Base-by-base conservation (phyloP, 2,797 vertebrate species). In the Enteromius afrohamiltoni region DNA sequence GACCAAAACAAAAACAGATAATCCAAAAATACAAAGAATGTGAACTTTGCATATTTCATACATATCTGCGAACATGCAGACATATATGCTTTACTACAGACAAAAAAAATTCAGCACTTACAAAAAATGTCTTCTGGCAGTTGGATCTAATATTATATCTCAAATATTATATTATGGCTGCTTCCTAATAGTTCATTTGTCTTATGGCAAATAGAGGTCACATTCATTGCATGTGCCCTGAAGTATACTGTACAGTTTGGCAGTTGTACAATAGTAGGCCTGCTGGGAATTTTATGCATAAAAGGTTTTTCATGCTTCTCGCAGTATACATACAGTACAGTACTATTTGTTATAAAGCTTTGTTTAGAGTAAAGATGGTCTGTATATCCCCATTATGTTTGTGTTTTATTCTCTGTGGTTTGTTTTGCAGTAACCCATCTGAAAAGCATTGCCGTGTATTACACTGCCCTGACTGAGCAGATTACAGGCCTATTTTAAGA, bases 401-500 rank as follows among this genome's bases (percentile, higher is more conserved):
- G 14, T 31, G 26, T 64, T 64, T 31, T 64, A 6, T 62, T 62
- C 23, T 62, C 13, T 29, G 1, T 29, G 60, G 16, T 64, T 64
- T 64, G 60, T 64, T 53, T 21, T 64, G 26, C 14, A 16, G 60
- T 31, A 31, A 14, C 26, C 6, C 60, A 62, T 26, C 26, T 62
- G 13, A 62, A 29, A 7, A 64, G 26, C 29, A 31, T 77, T 79
- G 47, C 62, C 45, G 23, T 68, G 62, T 23, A 37, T 68, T 79
- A 51, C 21, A 53, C 62, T 1, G 47, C 37, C 47, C 42, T 37
- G 45, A 79, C 42, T 68, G 62, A 79, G 71, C 49, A 83, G 81
- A 83, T 83, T 83, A 83, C 34, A 58, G 34, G 11, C 17, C 81
- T 83, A 77, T 83, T 83, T 83, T 67, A 77, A 76, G 58, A 21